A percentile compares a stretch with the other conserved stretches of the same genome.
Evolutionary conservation across 2,797 vertebrate species (phyloP).

Genomic region (Eremophila alpestris): DNA sequence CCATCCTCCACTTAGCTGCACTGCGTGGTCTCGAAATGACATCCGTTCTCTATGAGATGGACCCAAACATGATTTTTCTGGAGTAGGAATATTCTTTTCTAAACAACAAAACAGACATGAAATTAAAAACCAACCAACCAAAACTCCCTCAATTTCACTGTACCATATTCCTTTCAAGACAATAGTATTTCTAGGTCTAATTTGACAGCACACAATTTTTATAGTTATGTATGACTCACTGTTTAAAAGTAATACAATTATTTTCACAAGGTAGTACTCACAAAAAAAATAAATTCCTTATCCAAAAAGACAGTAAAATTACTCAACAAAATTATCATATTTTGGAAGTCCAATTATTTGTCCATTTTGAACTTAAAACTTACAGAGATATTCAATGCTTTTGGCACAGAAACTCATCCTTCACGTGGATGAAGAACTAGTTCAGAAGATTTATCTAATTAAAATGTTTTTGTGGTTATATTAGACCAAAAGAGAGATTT

Average conservation of each 20-base stretch:
- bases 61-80: constrained; percentile 69
- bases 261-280: not conserved
- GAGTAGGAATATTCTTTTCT: constrained; percentile 76
- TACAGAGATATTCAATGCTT: not conserved
- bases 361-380: not conserved
- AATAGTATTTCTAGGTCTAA: not conserved
- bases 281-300: not conserved
- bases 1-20: constrained; percentile 88
- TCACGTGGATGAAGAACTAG: not conserved
- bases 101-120: constrained; percentile 63
- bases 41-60: constrained; percentile 83
- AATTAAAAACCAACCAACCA: constrained; percentile 21
- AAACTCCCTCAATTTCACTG: not conserved
- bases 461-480: not conserved
- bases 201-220: not conserved
- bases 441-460: not conserved
- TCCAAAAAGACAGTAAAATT: not conserved
- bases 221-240: not conserved
- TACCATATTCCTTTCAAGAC: not conserved
- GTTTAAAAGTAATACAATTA: not conserved
- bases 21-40: constrained; percentile 86
- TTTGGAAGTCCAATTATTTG: not conserved
- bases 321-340: not conserved
- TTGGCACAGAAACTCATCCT: not conserved
- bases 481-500: not conserved